Percentiles rank a stretch among this genome's conserved stretches.
Evolutionary conservation across 2,113 vertebrate species (phyloP).

Genomic region (Leptodactylus fuscus): DNA sequence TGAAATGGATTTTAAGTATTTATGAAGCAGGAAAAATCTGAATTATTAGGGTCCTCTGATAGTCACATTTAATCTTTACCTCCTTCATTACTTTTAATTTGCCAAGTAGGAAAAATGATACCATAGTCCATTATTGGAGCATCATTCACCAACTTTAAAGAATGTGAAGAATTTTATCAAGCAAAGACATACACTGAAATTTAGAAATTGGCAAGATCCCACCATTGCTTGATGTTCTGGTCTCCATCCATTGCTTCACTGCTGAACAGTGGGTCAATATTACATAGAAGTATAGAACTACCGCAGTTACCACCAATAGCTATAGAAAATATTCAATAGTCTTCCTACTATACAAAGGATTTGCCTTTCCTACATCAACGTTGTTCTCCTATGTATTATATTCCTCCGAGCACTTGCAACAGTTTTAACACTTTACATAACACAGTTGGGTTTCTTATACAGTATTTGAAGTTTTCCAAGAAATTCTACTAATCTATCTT

Average conservation of each 20-base stretch:
- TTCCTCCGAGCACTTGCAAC: not conserved
- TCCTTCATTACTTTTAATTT: slow-evolving; percentile 51
- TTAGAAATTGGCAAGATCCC: not conserved
- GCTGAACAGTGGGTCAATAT: not conserved
- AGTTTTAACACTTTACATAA: not conserved
- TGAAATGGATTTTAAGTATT: slow-evolving; percentile 55
- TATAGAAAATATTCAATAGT: not conserved
- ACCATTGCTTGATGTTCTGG: not conserved
- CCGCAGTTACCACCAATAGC: not conserved
- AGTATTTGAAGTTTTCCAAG: not conserved
- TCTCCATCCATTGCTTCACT: not conserved
- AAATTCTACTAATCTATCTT: not conserved
- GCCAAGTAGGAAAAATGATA: slow-evolving; percentile 45
- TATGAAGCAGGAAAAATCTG: slow-evolving; percentile 43
- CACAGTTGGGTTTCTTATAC: not conserved
- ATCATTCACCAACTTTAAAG: slow-evolving; percentile 27
- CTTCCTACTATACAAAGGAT: not conserved
- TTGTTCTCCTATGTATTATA: not conserved
- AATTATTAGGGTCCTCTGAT: slow-evolving; percentile 48
- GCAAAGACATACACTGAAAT: not conserved
- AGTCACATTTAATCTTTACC: slow-evolving; percentile 53
- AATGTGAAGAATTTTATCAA: slow-evolving; percentile 33
- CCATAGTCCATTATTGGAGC: slow-evolving; percentile 16
- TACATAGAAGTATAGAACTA: not conserved
- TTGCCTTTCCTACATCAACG: not conserved